These are phyloP conservation scores for Trichomycterus rosablanca DNA, from an alignment of 2,113 vertebrate species.

Conservation along the genomic window DNA sequence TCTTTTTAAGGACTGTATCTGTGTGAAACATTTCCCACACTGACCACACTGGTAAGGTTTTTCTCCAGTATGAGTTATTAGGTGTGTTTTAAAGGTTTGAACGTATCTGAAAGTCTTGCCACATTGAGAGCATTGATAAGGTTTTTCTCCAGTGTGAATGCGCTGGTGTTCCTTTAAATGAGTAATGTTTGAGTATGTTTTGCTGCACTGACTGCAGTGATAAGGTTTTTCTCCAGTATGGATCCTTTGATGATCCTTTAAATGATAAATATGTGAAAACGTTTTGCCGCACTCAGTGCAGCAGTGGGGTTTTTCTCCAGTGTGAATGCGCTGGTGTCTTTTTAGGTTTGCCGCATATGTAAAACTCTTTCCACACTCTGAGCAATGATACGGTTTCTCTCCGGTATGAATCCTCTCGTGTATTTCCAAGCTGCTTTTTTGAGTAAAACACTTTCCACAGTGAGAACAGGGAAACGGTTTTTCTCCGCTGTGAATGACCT, in stretches of 20 bases:
- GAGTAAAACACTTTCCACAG: too few species aligned
- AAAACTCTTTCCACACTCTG: too few species aligned
- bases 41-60: too few species aligned
- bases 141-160: too few species aligned
- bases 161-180: not conserved
- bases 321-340: not conserved
- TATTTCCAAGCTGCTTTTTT: too few species aligned
- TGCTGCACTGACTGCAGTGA: not conserved
- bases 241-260: not conserved
- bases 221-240: slow-evolving; percentile 1
- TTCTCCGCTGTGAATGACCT: not conserved
- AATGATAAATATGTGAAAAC: not conserved
- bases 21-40: not conserved
- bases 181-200: not conserved
- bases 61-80: too few species aligned
- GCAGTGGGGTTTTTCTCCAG: not conserved
- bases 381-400: too few species aligned
- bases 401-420: too few species aligned
- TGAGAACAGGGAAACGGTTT: too few species aligned
- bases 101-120: not conserved
- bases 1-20: not conserved
- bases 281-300: not conserved
- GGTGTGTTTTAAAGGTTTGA: not conserved
- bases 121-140: too few species aligned
- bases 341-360: not conserved